phyloP scores from a whole-genome alignment of 2,888 invertebrate genomes.

The Gari tellinella region DNA sequence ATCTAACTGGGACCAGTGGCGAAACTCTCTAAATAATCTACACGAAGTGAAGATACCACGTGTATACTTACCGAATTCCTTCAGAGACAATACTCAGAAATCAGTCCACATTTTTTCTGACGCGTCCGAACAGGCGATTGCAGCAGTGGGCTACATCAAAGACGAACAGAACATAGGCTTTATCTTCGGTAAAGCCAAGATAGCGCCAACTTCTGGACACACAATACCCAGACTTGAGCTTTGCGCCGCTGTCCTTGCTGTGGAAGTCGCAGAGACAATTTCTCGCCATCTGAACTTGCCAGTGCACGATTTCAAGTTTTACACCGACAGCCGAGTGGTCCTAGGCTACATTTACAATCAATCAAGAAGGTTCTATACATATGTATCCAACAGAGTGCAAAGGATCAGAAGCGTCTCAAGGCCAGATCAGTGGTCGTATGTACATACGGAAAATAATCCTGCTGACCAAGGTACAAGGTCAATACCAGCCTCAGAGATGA shows the following conservation, averaged over 20 bases:
- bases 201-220: slow-evolving; percentile 47
- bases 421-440: slow-evolving; percentile 54
- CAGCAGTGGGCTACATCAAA: slow-evolving; percentile 59
- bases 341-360: slow-evolving; percentile 53
- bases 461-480: slow-evolving; percentile 50
- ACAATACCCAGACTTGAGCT: slow-evolving; percentile 63
- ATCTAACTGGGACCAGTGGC: slow-evolving; percentile 45
- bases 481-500: slow-evolving; percentile 5
- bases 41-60: slow-evolving; percentile 26
- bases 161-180: slow-evolving; percentile 30
- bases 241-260: slow-evolving; percentile 57
- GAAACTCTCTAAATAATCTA: slow-evolving; percentile 13
- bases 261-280: slow-evolving; percentile 40
- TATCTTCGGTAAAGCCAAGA: slow-evolving; percentile 60
- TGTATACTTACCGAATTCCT: slow-evolving; percentile 10
- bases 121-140: slow-evolving; percentile 62
- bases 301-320: slow-evolving; percentile 27
- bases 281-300: slow-evolving; percentile 20
- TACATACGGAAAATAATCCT: slow-evolving; percentile 45
- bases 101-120: slow-evolving; percentile 55
- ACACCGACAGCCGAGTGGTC: slow-evolving; percentile 54
- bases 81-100: background rate
- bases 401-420: slow-evolving; percentile 23
- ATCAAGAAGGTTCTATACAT: slow-evolving; percentile 48
- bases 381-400: slow-evolving; percentile 51